Evolutionary conservation across 2,113 vertebrate genomes (phyloP).

Genomic region (Sporophila hypoxantha): DNA sequence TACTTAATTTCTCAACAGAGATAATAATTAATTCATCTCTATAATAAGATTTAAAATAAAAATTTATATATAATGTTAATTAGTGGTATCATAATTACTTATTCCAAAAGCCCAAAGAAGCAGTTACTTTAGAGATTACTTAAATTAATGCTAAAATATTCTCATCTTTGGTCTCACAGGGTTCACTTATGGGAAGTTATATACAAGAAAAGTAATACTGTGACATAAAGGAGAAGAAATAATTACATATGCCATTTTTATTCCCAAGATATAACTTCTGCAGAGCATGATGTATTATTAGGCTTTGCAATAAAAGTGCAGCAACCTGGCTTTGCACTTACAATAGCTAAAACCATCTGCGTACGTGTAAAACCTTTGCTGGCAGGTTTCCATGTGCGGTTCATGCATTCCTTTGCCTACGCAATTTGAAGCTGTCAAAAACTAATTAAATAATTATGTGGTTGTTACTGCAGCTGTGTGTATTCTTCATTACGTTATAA

Average conservation of each 20-base stretch:
- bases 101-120: background rate
- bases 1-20: background rate
- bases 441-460: slow-evolving; percentile 73
- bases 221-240: background rate
- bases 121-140: background rate
- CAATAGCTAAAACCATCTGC: slow-evolving; percentile 32
- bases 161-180: background rate
- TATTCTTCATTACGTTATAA: slow-evolving; percentile 59
- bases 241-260: background rate
- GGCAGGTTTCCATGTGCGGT: slow-evolving; percentile 38
- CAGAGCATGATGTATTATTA: background rate
- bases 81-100: background rate
- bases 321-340: slow-evolving; percentile 33
- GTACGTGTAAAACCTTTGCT: slow-evolving; percentile 42
- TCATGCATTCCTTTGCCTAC: slow-evolving; percentile 56
- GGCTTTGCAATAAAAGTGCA: slow-evolving; percentile 11
- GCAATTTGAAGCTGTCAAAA: slow-evolving; percentile 69
- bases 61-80: background rate
- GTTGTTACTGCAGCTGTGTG: slow-evolving; percentile 70
- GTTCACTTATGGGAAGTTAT: background rate
- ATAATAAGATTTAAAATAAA: background rate
- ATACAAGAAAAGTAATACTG: background rate
- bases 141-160: background rate
- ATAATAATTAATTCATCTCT: background rate
- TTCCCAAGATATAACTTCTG: background rate